Evolutionary conservation across 1,140 invertebrate species (phyloP), one percentile per base, ranked within the genome.

Genomic region (Pemphigus obesinymphae): DNA sequence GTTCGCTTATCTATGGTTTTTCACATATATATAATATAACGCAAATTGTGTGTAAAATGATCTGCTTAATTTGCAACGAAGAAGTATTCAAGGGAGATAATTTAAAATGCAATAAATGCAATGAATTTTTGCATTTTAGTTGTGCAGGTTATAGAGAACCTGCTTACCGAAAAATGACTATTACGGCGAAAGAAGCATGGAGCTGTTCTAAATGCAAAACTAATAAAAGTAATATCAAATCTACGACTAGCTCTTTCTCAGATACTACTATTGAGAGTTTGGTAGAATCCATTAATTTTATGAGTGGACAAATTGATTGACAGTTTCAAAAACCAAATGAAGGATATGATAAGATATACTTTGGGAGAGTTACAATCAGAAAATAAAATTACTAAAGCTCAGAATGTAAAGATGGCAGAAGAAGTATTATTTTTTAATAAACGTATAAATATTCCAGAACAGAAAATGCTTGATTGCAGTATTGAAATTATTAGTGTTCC

Each of bases 281-380:
- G 17, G 61, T 66, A 66, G 61, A 66, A 66, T 66, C 61, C 15
- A 20, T 66, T 66, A 31, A 66, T 20, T 66, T 66, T 66, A 66
- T 66, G 61, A 66, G 34, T 66, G 63, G 1, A 0, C 31, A 66
- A 66, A 37, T 66, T 66, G 63, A 66, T 8, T n/a, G n/a, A n/a
- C n/a, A 66, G 63, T 66, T 66, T 66, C 34, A 66, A 66, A 66
- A 66, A 37, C n/a, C n/a, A n/a, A n/a, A n/a, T n/a, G n/a, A n/a
- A n/a, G n/a, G n/a, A n/a, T n/a, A n/a, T n/a, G n/a, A n/a, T n/a
- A n/a, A n/a, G n/a, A n/a, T n/a, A n/a, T n/a, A n/a, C n/a, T n/a
- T n/a, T n/a, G n/a, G n/a, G n/a, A n/a, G n/a, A n/a, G n/a, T n/a
- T n/a, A n/a, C n/a, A n/a, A n/a, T n/a, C n/a, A n/a, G n/a, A n/a